Conservation (phyloP, 2,113 vertebrate species). For the Nestor notabilis region DNA sequence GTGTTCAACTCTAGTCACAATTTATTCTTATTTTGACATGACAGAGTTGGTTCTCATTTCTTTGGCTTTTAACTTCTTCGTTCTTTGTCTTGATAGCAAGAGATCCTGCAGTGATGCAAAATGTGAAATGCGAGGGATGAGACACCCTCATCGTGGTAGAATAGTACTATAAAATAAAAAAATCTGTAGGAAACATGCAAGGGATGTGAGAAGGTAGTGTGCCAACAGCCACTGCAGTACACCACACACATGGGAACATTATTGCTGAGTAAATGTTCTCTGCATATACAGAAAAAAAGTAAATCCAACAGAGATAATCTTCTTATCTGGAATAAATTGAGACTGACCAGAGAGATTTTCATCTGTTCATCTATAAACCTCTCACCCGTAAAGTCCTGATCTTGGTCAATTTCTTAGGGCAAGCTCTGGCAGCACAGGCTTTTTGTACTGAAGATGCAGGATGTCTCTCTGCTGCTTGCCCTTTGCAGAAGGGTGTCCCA, state of each 20-base stretch:
- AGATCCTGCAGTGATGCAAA: neutral
- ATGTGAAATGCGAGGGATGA: neutral
- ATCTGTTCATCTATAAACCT: neutral
- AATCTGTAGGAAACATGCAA: neutral
- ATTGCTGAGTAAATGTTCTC: neutral
- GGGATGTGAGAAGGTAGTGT: neutral
- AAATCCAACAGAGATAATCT: neutral
- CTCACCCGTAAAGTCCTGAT: neutral
- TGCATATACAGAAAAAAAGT: neutral
- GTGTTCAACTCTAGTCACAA: neutral
- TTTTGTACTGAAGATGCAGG: neutral
- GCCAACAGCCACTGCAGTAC: neutral
- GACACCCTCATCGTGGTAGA: neutral
- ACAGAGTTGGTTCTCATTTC: neutral
- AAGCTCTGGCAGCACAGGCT: neutral
- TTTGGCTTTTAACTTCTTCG: neutral
- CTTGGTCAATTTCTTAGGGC: neutral
- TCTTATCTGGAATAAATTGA: neutral
- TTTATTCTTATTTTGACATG: neutral
- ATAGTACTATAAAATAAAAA: neutral
- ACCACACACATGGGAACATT: fast-evolving
- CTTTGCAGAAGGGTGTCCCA: neutral
- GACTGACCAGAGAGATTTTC: neutral
- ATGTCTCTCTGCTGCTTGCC: neutral
- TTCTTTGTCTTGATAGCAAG: neutral